Evolutionary conservation across 2,888 invertebrate species (phyloP).

Genomic region (Sphinx pinastri): DNA sequence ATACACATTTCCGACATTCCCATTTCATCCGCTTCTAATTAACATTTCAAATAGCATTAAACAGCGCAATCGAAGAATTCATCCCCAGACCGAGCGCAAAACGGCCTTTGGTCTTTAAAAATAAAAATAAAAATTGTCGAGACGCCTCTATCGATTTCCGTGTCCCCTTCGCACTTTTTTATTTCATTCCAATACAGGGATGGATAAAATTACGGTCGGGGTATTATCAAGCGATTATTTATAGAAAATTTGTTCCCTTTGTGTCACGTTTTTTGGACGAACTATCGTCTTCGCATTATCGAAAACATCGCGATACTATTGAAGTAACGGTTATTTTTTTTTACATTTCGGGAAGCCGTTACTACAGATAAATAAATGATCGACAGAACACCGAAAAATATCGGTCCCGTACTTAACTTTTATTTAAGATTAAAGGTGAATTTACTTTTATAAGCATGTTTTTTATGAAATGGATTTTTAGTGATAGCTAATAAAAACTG

Average conservation of each 20-base stretch:
- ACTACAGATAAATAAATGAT: slow-evolving; percentile 7
- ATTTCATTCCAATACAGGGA: slow-evolving; percentile 77
- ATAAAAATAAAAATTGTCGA: slow-evolving; percentile 33
- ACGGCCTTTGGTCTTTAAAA: slow-evolving; percentile 1
- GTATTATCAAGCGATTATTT: slow-evolving; percentile 81
- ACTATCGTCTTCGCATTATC: slow-evolving; percentile 61
- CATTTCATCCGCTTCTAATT: background rate
- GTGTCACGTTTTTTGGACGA: slow-evolving; percentile 69
- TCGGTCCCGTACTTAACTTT: too few relatives aligned
- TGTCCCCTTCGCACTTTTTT: slow-evolving; percentile 67
- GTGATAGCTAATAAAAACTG: background rate
- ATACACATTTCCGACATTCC: too few relatives aligned
- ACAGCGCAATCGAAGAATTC: slow-evolving; percentile 8
- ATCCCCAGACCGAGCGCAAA: background rate
- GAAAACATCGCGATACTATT: slow-evolving; percentile 48
- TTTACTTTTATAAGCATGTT: background rate
- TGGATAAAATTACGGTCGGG: slow-evolving; percentile 77
- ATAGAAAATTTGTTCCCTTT: slow-evolving; percentile 81
- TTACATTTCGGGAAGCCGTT: slow-evolving; percentile 60
- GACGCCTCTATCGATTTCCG: slow-evolving; percentile 57
- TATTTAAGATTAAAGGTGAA: too few relatives aligned
- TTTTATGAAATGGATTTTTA: too few relatives aligned
- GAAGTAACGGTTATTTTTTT: slow-evolving; percentile 56
- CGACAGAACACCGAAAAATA: background rate
- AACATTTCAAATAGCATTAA: background rate